Percentiles rank a stretch among this genome's conserved stretches.
phyloP scores from a whole-genome alignment of 2,797 vertebrate genomes.

The Knipowitschia caucasica region DNA sequence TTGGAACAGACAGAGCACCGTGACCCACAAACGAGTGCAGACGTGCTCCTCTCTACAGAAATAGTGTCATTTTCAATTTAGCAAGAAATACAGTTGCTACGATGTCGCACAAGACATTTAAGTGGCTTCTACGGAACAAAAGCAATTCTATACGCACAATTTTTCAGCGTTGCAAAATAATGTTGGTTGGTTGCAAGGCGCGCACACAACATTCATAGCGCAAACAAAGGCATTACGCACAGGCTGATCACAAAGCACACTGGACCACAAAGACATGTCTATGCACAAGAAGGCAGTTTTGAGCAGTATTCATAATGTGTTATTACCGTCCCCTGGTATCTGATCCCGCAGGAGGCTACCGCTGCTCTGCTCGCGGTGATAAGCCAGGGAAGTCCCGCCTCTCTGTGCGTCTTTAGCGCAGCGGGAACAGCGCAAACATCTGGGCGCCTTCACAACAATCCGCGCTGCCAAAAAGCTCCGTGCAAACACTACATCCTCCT shows the following conservation, averaged over 20 bases:
- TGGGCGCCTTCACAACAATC: no score
- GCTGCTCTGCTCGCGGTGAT: constrained; percentile 34
- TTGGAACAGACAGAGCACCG: constrained; percentile 4
- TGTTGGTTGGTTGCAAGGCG: constrained; percentile 25
- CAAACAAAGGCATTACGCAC: constrained; percentile 14
- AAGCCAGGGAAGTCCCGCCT: constrained; percentile 68
- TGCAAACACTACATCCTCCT: constrained; percentile 24
- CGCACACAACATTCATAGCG: constrained; percentile 7
- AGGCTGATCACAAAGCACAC: background rate
- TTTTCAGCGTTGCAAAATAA: background rate
- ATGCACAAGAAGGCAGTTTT: background rate
- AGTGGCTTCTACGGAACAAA: background rate
- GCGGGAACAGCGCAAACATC: background rate
- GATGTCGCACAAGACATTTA: background rate
- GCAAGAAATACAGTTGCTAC: background rate
- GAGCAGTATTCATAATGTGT: background rate
- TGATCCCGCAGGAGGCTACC: constrained; percentile 34
- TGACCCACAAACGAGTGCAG: background rate
- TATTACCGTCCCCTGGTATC: constrained; percentile 61
- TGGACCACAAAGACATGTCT: background rate
- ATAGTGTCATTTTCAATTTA: constrained; percentile 19
- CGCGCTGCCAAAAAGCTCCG: no score
- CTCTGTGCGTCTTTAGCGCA: background rate
- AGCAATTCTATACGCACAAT: background rate
- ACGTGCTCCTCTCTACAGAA: constrained; percentile 7